phyloP scores from a whole-genome alignment of 2,797 vertebrate genomes.

The Spheniscus humboldti region DNA sequence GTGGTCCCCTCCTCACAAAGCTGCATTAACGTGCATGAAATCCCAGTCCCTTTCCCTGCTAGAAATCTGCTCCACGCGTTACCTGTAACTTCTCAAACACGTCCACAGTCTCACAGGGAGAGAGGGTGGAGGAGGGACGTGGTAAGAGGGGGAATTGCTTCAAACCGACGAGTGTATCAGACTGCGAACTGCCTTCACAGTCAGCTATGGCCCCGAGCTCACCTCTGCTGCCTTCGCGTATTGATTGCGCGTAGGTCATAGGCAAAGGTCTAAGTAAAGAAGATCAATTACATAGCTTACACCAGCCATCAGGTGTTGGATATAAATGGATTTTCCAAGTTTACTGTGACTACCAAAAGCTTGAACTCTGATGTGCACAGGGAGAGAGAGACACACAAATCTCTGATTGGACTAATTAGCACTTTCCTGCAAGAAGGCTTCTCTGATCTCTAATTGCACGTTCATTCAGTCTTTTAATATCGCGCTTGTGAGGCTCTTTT shows the following conservation, averaged over 20 bases:
- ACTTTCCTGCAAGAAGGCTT: constrained; percentile 11
- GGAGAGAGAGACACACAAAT: background rate
- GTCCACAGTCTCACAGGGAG: background rate
- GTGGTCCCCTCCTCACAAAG: background rate
- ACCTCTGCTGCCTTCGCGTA: background rate
- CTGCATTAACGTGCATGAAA: background rate
- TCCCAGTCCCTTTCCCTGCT: background rate
- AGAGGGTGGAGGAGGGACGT: fast-evolving
- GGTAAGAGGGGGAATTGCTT: background rate
- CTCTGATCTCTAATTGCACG: constrained; percentile 54
- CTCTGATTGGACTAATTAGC: constrained; percentile 47
- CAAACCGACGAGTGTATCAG: background rate
- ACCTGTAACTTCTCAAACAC: background rate
- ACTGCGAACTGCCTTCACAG: background rate
- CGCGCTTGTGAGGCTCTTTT: background rate
- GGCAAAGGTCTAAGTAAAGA: background rate
- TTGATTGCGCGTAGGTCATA: background rate
- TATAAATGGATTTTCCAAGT: constrained; percentile 24
- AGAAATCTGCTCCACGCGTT: background rate
- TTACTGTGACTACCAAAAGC: constrained; percentile 4
- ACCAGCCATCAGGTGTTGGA: background rate
- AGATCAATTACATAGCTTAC: background rate
- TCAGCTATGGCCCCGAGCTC: background rate
- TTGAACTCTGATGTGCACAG: background rate
- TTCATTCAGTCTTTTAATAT: constrained; percentile 22